Conservation (phyloP, 1,140 invertebrate genomes). For the Protaetia brevitarsis region DNA sequence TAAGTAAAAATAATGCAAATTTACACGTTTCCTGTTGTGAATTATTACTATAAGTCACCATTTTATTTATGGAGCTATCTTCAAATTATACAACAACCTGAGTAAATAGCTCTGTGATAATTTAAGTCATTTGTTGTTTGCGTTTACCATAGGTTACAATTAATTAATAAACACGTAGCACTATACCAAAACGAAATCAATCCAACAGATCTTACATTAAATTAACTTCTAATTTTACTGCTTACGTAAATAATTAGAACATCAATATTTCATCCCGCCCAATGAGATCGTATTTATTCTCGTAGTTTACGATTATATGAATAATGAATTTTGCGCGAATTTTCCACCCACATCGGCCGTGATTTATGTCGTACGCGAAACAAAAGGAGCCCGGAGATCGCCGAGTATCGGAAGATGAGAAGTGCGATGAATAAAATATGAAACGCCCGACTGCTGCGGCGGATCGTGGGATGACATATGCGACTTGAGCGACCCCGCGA, state of each 20-base stretch:
- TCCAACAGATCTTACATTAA: too few species aligned
- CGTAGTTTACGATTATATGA: background rate
- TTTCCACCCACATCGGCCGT: background rate
- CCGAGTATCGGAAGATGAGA: background rate
- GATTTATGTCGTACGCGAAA: slow-evolving; percentile 5
- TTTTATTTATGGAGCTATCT: too few species aligned
- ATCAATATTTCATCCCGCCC: background rate
- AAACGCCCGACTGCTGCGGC: background rate
- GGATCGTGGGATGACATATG: slow-evolving; percentile 10
- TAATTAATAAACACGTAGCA: too few species aligned
- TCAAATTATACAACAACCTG: too few species aligned
- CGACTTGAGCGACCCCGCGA: background rate
- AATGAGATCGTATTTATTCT: background rate
- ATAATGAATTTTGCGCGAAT: background rate
- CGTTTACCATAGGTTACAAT: too few species aligned
- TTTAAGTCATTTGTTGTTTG: too few species aligned
- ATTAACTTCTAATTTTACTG: too few species aligned
- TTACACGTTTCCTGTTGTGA: too few species aligned
- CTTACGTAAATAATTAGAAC: background rate
- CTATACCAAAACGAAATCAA: too few species aligned
- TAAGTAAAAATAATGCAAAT: too few species aligned
- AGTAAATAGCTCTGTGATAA: too few species aligned
- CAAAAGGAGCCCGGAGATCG: background rate
- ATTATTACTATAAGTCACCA: too few species aligned
- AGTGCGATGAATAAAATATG: slow-evolving; percentile 21